A percentile compares a stretch with the other conserved stretches of the same genome.
These are phyloP conservation scores for Cygnus buccinator DNA, from an alignment of 2,113 vertebrate species.

Conservation along the genomic window DNA sequence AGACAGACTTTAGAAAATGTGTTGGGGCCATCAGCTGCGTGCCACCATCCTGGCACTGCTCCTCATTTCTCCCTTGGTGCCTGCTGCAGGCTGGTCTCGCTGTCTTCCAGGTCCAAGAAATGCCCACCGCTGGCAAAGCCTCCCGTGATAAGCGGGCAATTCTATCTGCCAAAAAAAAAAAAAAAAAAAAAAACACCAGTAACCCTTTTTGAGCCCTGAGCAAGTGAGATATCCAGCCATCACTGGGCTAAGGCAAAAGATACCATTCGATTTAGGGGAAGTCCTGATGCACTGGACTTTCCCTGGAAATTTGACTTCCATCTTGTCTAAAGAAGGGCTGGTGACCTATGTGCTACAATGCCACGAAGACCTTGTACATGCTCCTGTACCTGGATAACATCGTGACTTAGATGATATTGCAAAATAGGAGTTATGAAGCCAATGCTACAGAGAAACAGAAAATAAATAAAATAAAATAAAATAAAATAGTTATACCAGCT, in stretches of 20 bases:
- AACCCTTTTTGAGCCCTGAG: not conserved
- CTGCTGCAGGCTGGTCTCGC: not conserved
- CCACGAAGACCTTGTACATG: accelerated
- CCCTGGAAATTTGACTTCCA: not conserved
- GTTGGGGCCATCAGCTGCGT: not conserved
- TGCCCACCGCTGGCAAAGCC: not conserved
- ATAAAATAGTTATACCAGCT: not conserved
- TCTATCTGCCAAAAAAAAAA: accelerated
- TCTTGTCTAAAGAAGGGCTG: not conserved
- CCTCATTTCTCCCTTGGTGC: not conserved
- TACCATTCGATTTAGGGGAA: not conserved
- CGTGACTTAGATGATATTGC: accelerated
- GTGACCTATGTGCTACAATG: not conserved
- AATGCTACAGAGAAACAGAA: not conserved
- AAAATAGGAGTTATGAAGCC: not conserved
- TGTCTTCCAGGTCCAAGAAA: not conserved
- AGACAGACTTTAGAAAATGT: not conserved
- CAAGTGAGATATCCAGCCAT: no score
- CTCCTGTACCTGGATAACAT: not conserved
- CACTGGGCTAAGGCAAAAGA: not conserved
- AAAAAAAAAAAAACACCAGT: no score
- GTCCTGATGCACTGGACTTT: not conserved
- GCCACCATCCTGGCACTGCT: not conserved
- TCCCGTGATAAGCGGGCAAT: not conserved
- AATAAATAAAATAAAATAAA: no score